Percentiles rank a stretch among this genome's conserved stretches.
Evolutionary conservation across 2,888 invertebrate species (phyloP).

Genomic region (Parnassius smintheus): DNA sequence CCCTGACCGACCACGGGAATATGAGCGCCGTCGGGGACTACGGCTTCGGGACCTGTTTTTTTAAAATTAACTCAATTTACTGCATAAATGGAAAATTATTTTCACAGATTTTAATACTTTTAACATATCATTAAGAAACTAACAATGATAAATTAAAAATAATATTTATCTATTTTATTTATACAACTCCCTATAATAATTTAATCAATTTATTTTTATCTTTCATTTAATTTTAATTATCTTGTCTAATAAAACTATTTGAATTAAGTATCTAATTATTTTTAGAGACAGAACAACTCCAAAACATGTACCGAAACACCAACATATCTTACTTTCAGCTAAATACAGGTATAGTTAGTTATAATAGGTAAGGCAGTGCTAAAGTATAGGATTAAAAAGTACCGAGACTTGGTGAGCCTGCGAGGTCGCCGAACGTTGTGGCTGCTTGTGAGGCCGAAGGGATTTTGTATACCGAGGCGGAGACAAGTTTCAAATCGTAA

Average conservation of each 20-base stretch:
- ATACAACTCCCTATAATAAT: not conserved
- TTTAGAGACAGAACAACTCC: too few relatives aligned
- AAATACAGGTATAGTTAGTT: slow-evolving; percentile 34
- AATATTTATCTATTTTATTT: not conserved
- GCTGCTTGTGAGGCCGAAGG: slow-evolving; percentile 74
- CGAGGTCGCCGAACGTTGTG: slow-evolving; percentile 64
- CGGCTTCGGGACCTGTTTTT: slow-evolving; percentile 68
- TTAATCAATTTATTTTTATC: too few relatives aligned
- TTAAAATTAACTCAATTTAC: not conserved
- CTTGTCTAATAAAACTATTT: too few relatives aligned
- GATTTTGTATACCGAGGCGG: slow-evolving; percentile 55
- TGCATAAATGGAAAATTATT: not conserved
- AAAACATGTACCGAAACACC: slow-evolving; percentile 40
- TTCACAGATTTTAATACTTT: not conserved
- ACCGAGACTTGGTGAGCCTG: slow-evolving; percentile 77
- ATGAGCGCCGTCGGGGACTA: slow-evolving; percentile 71
- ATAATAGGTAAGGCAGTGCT: slow-evolving; percentile 70
- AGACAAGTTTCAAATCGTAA: slow-evolving; percentile 55
- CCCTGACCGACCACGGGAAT: slow-evolving; percentile 67
- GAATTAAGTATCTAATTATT: not conserved
- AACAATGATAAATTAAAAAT: not conserved
- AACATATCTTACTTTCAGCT: slow-evolving; percentile 38
- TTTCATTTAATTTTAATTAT: too few relatives aligned
- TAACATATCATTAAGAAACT: slow-evolving; percentile 3
- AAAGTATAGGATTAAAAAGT: slow-evolving; percentile 77